Base-by-base conservation (phyloP, 2,113 vertebrate genomes). In the Dolichallabes microphthalmus region DNA sequence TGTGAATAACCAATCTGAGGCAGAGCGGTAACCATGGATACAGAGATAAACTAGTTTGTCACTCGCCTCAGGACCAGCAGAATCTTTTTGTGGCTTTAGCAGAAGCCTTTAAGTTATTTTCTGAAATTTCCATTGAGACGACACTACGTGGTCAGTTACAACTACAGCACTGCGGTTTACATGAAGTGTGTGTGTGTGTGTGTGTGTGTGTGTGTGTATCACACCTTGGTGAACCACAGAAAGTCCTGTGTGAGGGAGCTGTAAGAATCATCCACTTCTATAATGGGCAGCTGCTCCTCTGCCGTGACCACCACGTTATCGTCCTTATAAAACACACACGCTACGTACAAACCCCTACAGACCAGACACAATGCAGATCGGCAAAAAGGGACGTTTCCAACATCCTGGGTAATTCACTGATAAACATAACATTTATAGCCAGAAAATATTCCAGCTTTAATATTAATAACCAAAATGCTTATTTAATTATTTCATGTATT, bases 221-320 rank as follows among this genome's bases (percentile, higher is more conserved):
- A 5, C 85, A 98, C 97, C 96, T 98, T 98, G 10, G 95, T 96
- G 88, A 98, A 97, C 97, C 97, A 98, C 35, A 98, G 95, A 89
- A 97, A 97, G 89, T 98, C 96, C 89, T 98, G 97, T 93, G 96
- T 95, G 14, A 97, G 94, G 22, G 96, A 95, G 88, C 95, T 96
- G 88, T 95, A 97, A 12, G 95, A 96, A 86, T 97, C 96, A 53
- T 98, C 96, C 27, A 97, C 95, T 90, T 98, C 96, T 32, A 98
- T 95, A 30, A 98, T 93, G 0, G 97, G 97, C 89, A 98, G 94
- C 94, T 98, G 97, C 55, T 98, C 97, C 78, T 98, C 97, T 0
- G 96, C 93, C 0, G 97, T 98, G 85, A 98, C 96, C 86, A 98
- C 71, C 53, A 98, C 90, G 32, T 93, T 96, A 86, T 97, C 96